A percentile compares a stretch with the other conserved stretches of the same genome.
These are phyloP conservation scores for Clivina fossor DNA, from an alignment of 2,888 invertebrate genomes.

Conservation along the genomic window DNA sequence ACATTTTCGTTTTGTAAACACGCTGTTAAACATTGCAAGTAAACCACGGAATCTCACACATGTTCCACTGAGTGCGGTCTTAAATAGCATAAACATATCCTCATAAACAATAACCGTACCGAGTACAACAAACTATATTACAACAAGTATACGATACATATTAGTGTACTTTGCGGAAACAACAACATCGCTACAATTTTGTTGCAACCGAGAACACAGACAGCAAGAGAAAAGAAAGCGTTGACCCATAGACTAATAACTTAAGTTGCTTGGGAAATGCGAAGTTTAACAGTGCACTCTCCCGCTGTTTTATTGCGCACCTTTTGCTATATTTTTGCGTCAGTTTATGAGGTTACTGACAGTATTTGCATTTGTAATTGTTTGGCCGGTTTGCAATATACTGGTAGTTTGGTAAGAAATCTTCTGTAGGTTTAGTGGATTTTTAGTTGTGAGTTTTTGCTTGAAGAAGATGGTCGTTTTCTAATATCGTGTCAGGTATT, in stretches of 20 bases:
- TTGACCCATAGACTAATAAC: constrained; percentile 9
- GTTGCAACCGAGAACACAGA: not conserved
- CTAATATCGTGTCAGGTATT: not conserved
- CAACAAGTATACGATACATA: no score
- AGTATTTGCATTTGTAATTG: constrained; percentile 21
- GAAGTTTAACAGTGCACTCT: constrained; percentile 18
- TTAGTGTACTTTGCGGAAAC: not conserved
- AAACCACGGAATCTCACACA: no score
- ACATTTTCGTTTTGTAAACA: no score
- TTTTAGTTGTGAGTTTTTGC: constrained; percentile 13
- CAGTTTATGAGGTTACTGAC: constrained; percentile 29
- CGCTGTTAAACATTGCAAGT: no score
- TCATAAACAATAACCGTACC: no score
- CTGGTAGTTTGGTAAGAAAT: constrained; percentile 2
- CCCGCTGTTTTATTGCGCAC: constrained; percentile 32
- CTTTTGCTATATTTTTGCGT: constrained; percentile 28
- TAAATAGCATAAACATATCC: no score
- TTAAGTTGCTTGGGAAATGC: constrained; percentile 17
- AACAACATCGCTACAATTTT: not conserved
- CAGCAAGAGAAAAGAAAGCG: not conserved
- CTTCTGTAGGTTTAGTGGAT: constrained; percentile 9
- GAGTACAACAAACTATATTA: no score
- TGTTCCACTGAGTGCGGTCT: no score
- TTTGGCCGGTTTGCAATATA: constrained; percentile 15
- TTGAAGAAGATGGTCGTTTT: constrained; percentile 6